phyloP scores from a whole-genome alignment of 2,113 vertebrate species.

The Sphaerodactylus townsendi region DNA sequence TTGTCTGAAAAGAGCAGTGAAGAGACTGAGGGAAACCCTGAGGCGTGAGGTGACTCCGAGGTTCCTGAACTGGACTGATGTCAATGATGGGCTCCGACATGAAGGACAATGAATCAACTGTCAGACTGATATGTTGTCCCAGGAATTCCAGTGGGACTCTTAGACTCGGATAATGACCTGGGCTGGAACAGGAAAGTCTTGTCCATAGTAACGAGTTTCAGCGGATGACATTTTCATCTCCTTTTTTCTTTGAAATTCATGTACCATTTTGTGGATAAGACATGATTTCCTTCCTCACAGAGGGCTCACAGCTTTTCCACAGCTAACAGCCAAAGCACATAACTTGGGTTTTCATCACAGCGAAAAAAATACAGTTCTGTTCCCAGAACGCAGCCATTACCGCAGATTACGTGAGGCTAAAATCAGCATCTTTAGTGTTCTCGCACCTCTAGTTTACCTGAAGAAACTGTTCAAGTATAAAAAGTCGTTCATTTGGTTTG shows the following conservation, averaged over 20 bases:
- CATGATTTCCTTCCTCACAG: not conserved
- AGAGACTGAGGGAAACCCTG: slow-evolving; percentile 27
- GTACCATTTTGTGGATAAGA: not conserved
- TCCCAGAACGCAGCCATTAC: too few relatives aligned
- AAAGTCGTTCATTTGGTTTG: not conserved
- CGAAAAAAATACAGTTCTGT: not conserved
- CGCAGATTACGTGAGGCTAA: not conserved
- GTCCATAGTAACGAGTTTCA: not conserved
- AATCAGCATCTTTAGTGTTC: not conserved
- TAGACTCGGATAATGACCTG: not conserved
- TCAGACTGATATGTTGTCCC: not conserved
- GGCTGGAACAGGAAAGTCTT: not conserved
- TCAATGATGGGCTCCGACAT: slow-evolving; percentile 11
- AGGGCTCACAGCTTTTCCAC: not conserved
- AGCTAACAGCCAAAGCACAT: not conserved
- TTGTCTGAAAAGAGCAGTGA: slow-evolving; percentile 36
- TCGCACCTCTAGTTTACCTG: not conserved
- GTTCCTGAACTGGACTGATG: slow-evolving; percentile 1
- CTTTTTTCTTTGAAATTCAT: not conserved
- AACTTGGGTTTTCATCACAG: not conserved
- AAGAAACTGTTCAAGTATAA: not conserved
- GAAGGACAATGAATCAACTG: not conserved
- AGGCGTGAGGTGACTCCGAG: not conserved
- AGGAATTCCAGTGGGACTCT: not conserved
- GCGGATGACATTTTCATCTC: not conserved